Evolutionary conservation across 2,797 vertebrate genomes (phyloP).

Genomic region (Rallus crepitans): DNA sequence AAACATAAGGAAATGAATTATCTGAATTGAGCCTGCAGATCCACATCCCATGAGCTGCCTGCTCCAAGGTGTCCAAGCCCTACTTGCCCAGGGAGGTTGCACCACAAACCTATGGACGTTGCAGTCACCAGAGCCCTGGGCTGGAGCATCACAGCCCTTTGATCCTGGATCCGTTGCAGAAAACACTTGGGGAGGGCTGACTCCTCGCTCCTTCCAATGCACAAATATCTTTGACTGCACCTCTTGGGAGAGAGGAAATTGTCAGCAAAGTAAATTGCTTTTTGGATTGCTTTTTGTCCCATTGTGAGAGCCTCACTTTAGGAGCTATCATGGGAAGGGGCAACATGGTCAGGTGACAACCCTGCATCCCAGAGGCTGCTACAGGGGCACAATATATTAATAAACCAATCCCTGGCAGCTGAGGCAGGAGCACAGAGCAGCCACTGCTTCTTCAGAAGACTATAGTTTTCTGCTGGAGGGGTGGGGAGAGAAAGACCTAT

Average conservation of each 20-base stretch:
- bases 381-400: constrained; percentile 1
- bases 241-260: constrained; percentile 22
- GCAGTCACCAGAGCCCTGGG: not conserved
- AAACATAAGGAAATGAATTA: not conserved
- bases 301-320: constrained; percentile 22
- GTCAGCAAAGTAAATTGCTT: constrained; percentile 55
- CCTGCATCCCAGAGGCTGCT: not conserved
- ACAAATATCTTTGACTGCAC: not conserved
- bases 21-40: not conserved
- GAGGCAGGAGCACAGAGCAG: not conserved
- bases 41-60: not conserved
- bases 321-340: constrained; percentile 14
- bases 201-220: not conserved
- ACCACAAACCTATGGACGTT: accelerated
- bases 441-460: not conserved
- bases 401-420: constrained; percentile 25
- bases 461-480: constrained; percentile 23
- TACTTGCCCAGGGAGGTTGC: not conserved
- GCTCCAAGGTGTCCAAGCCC: not conserved
- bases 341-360: not conserved
- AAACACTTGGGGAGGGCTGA: not conserved
- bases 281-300: constrained; percentile 62
- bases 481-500: not conserved
- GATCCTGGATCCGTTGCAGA: not conserved
- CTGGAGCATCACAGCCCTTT: not conserved